Base-by-base conservation (phyloP, 1,140 invertebrate genomes). In the Dryas iulia region DNA sequence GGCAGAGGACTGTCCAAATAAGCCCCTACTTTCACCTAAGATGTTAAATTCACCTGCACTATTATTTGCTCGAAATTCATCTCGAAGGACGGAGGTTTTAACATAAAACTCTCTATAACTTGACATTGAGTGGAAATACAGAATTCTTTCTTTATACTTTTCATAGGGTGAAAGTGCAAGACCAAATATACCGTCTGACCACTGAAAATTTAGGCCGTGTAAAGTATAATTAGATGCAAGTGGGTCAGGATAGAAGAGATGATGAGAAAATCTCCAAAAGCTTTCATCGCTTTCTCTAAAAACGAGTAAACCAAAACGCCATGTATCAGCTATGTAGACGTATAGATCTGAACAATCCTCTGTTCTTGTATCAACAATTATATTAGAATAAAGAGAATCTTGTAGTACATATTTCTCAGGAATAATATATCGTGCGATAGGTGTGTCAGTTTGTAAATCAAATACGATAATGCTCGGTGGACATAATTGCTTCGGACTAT, bases 41-140 rank as follows among this genome's bases (percentile, higher is more conserved):
- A 94, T 83, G 47, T 93, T 84, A 71, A 96, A 96, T 10, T 93
- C 93, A 7, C 94, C 93, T 0, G 87, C 79, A 18, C 92, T 92
- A 3, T 93, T 86, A 23, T 87, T 83, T 76, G 92, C 93, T 0
- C 93, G 87, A 0, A 86, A 91, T 65, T 95, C 94, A 56, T 95
- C 94, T 1, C 92, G 82, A 1, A 97, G 80, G 0, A 95, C 85
- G 0, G 94, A 93, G 1, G 95, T 94, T 5, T 94, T 92, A 0
- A 97, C 95, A 23, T 93, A 94, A 78, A 96, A 97, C 83, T 97
- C 96, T 79, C 92, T 92, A 71, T 94, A 95, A 78, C 96, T 96
- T 0, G 96, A 96, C 95, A 97, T 94, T 0, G 96, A 94, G 87
- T 97, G 96, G 77, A 96, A 97, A 72, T 94, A 97, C 7, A 97